Conservation (phyloP, 2,797 vertebrate genomes). For the Cirrhinus mrigala region DNA sequence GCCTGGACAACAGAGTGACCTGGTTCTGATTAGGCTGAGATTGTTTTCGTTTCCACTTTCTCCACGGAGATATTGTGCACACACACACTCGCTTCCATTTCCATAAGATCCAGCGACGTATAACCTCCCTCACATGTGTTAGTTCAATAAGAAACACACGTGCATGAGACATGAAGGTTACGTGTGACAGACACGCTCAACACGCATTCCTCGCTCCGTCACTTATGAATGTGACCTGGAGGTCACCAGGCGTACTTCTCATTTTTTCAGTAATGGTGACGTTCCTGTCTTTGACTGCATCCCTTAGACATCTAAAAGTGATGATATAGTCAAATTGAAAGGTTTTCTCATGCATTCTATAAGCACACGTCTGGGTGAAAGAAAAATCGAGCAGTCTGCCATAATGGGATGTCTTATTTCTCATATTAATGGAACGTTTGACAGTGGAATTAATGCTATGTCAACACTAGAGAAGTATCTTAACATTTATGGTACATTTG, state of each 20-base stretch:
- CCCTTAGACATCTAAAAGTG: constrained; percentile 67
- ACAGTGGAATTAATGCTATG: constrained; percentile 48
- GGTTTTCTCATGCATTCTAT: background rate
- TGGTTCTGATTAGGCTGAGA: constrained; percentile 61
- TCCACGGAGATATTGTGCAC: constrained; percentile 47
- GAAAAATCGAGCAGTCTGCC: constrained; percentile 24
- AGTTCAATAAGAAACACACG: constrained; percentile 40
- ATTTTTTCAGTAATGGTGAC: background rate
- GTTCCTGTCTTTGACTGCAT: constrained; percentile 50
- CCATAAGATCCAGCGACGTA: constrained; percentile 43
- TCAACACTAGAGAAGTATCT: constrained; percentile 47
- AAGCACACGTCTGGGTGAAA: background rate
- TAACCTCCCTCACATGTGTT: constrained; percentile 39
- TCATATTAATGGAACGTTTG: constrained; percentile 47
- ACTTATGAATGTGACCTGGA: constrained; percentile 40
- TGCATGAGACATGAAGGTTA: constrained; percentile 23
- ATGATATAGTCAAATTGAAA: constrained; percentile 71
- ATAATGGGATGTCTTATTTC: constrained; percentile 44
- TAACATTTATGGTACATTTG: constrained; percentile 48
- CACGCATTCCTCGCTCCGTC: constrained; percentile 33
- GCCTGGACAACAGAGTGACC: constrained; percentile 50
- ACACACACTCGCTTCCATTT: constrained; percentile 18
- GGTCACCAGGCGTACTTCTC: constrained; percentile 45
- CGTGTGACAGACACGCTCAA: constrained; percentile 49
- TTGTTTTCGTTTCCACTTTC: constrained; percentile 58